phyloP scores from a whole-genome alignment of 1,140 invertebrate genomes.

The Drosophila carrolli region DNA sequence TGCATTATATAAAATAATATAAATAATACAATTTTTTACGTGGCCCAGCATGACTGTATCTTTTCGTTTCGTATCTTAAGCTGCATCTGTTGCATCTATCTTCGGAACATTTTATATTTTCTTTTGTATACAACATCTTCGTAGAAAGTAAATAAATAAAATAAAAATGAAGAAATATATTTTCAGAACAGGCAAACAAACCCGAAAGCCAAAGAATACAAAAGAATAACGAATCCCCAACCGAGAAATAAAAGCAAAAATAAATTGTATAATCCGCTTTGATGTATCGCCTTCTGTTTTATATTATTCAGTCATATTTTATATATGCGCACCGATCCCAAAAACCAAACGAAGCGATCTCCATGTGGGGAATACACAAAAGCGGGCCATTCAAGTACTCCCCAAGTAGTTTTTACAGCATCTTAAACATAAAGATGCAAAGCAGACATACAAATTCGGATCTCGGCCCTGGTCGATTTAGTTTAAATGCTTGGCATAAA shows the following conservation, averaged over 20 bases:
- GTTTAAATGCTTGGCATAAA: conserved; percentile 66
- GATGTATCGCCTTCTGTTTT: conserved; percentile 81
- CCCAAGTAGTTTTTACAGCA: conserved; percentile 53
- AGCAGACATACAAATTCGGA: conserved; percentile 25
- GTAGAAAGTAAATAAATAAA: conserved; percentile 77
- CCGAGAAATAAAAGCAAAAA: conserved; percentile 70
- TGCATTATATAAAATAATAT: conserved; percentile 72
- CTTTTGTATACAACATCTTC: conserved; percentile 55
- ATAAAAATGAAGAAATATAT: conserved; percentile 77
- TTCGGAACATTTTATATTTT: conserved; percentile 39
- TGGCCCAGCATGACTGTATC: conserved; percentile 43
- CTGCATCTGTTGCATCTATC: conserved; percentile 64
- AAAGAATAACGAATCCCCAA: conserved; percentile 34
- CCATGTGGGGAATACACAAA: conserved; percentile 39
- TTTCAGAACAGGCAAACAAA: conserved; percentile 47
- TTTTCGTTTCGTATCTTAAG: conserved; percentile 16
- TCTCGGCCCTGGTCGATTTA: conserved; percentile 45
- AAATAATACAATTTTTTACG: conserved; percentile 81
- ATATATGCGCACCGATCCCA: conserved; percentile 45
- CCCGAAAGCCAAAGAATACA: conserved; percentile 36
- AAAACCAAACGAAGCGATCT: conserved; percentile 6
- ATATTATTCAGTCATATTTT: conserved; percentile 79
- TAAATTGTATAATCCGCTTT: conserved; percentile 81
- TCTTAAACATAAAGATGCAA: conserved; percentile 44
- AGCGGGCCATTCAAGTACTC: conserved; percentile 45